Conservation (phyloP, 2,888 invertebrate genomes). For the Nineta flava region DNA sequence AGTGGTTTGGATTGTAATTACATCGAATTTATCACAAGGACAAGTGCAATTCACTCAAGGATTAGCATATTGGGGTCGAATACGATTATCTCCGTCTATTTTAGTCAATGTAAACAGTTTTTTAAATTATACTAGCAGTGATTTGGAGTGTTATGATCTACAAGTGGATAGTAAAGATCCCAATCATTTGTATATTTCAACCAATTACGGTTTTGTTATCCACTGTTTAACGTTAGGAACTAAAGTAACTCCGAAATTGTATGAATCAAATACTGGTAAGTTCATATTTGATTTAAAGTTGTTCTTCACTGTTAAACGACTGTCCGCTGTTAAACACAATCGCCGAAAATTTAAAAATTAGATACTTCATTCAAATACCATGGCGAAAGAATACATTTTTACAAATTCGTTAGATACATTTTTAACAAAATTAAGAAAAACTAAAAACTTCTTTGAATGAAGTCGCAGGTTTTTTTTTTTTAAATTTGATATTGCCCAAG, state of each 20-base stretch:
- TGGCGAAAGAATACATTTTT: too few species aligned
- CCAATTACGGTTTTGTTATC: slow-evolving; percentile 30
- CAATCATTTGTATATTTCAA: slow-evolving; percentile 30
- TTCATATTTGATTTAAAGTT: too few species aligned
- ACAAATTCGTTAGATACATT: too few species aligned
- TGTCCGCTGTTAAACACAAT: background rate
- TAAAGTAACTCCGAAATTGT: slow-evolving; percentile 20
- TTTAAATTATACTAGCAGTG: slow-evolving; percentile 17
- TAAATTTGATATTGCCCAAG: too few species aligned
- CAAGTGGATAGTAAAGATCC: slow-evolving; percentile 25
- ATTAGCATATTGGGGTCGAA: slow-evolving; percentile 26
- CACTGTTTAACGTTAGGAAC: slow-evolving; percentile 23
- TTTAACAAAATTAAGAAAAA: too few species aligned
- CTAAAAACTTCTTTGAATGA: too few species aligned
- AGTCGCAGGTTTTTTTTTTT: too few species aligned
- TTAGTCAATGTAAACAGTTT: slow-evolving; percentile 3
- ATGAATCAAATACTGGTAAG: slow-evolving; percentile 18
- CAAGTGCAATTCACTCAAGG: slow-evolving; percentile 18
- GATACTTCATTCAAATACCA: background rate
- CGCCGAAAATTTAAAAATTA: background rate
- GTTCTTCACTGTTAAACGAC: background rate
- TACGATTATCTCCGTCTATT: slow-evolving; percentile 23
- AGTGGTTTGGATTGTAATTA: slow-evolving; percentile 33
- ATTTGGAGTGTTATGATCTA: slow-evolving; percentile 26
- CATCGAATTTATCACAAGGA: background rate